Percentiles rank a stretch among this genome's conserved stretches.
Conservation (phyloP, 2,113 vertebrate genomes). For the Sialia sialis region DNA sequence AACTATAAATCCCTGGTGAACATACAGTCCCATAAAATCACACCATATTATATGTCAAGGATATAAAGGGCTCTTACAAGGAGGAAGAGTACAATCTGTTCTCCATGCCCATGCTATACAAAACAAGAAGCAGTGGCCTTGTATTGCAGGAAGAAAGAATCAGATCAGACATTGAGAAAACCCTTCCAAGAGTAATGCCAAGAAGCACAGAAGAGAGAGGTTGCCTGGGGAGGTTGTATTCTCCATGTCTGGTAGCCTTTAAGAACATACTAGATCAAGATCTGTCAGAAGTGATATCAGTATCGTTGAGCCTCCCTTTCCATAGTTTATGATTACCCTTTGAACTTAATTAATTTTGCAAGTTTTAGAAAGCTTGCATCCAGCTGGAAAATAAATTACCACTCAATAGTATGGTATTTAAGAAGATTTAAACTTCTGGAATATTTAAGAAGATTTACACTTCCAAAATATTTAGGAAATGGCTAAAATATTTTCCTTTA, state of each 20-base stretch:
- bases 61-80: background rate
- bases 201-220: background rate
- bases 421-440: background rate
- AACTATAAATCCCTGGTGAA: slow-evolving; percentile 3
- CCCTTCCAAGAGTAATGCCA: background rate
- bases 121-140: background rate
- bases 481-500: background rate
- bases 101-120: background rate
- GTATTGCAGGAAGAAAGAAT: background rate
- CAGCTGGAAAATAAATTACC: background rate
- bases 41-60: background rate
- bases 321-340: background rate
- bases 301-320: background rate
- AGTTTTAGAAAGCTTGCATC: background rate
- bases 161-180: background rate
- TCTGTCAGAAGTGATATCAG: background rate
- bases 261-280: background rate
- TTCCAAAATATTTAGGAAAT: background rate
- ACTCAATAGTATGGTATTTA: background rate
- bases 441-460: background rate
- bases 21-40: slow-evolving; percentile 21
- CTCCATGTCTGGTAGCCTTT: background rate
- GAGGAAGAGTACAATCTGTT: background rate
- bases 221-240: background rate
- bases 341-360: background rate